Evolutionary conservation across 2,113 vertebrate species (phyloP).

Genomic region (Eudyptes chrysolophus): DNA sequence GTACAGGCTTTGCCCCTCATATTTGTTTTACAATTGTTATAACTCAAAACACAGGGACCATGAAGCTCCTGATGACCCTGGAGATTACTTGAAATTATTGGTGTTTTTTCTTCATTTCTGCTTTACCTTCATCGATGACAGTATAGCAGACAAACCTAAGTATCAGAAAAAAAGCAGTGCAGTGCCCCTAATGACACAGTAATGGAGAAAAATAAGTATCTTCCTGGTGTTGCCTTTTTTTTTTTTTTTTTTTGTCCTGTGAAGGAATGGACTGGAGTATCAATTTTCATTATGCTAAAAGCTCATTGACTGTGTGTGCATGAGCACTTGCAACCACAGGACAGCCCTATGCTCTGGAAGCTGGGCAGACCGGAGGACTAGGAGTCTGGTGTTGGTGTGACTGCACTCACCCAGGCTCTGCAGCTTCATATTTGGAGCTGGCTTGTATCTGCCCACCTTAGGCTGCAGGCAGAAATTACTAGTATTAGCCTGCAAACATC

Average conservation of each 20-base stretch:
- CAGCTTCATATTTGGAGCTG: not conserved
- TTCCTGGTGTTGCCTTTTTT: not conserved
- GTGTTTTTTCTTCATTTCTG: not conserved
- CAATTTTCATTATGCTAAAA: not conserved
- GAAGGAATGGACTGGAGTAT: not conserved
- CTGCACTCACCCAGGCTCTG: fast-evolving
- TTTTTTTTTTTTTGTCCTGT: not conserved
- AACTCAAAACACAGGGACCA: not conserved
- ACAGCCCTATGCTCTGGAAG: fast-evolving
- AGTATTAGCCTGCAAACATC: not conserved
- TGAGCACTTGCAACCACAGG: not conserved
- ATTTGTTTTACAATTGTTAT: not conserved
- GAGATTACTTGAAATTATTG: not conserved
- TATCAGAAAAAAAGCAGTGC: conserved; percentile 7
- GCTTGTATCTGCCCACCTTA: not conserved
- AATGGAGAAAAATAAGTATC: not conserved
- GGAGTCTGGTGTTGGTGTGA: not conserved
- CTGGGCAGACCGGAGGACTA: not conserved
- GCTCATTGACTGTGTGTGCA: not conserved
- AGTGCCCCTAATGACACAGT: not conserved
- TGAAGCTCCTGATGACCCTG: not conserved
- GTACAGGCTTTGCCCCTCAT: not conserved
- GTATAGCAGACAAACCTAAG: not conserved
- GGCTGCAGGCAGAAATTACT: not conserved
- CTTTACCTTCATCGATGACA: not conserved